Conservation (phyloP, 1,140 invertebrate species). For the Cherax quadricarinatus region DNA sequence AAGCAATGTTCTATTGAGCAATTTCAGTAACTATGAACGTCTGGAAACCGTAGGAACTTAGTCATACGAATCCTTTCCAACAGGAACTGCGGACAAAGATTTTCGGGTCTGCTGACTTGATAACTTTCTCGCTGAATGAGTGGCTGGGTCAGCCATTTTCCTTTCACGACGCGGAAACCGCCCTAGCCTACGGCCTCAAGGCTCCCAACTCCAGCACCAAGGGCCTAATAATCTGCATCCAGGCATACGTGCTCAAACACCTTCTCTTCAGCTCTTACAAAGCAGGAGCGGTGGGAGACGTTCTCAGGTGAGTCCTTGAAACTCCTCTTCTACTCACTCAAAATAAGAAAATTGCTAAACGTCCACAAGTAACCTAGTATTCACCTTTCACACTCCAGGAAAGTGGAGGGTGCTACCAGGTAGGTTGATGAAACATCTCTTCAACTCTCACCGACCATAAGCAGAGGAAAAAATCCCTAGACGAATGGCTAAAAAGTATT, state of each 20-base stretch:
- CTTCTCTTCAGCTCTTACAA: conserved; percentile 40
- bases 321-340: neutral
- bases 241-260: conserved; percentile 43
- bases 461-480: too few relatives aligned
- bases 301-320: neutral
- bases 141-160: conserved; percentile 43
- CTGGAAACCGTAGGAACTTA: neutral
- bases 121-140: conserved; percentile 27
- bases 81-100: conserved; percentile 29
- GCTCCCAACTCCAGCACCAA: conserved; percentile 41
- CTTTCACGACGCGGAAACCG: conserved; percentile 41
- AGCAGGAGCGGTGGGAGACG: conserved; percentile 10
- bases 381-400: too few relatives aligned
- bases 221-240: conserved; percentile 44
- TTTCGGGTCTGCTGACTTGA: conserved; percentile 40
- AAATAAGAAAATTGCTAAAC: neutral
- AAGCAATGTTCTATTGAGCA: too few relatives aligned
- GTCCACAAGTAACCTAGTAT: too few relatives aligned
- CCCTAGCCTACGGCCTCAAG: conserved; percentile 36
- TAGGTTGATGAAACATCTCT: too few relatives aligned
- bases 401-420: too few relatives aligned
- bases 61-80: neutral
- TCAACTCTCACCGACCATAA: too few relatives aligned
- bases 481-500: too few relatives aligned
- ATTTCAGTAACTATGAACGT: too few relatives aligned